Conservation (phyloP, 2,113 vertebrate species). For the Phaetusa simplex region DNA sequence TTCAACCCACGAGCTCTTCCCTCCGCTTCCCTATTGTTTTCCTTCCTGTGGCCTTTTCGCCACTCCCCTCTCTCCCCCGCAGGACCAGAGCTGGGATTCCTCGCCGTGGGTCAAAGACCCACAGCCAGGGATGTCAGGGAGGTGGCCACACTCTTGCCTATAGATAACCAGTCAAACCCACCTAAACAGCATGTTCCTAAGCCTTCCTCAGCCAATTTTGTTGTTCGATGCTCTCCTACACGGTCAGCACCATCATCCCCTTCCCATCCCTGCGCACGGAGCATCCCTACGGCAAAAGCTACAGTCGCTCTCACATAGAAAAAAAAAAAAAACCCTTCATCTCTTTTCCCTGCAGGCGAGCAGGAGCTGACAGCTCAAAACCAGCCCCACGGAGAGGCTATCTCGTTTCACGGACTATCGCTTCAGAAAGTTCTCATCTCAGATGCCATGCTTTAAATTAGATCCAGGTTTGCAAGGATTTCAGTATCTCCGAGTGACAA, state of each 20-base stretch:
- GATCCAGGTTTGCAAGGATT: neutral
- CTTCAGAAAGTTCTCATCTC: neutral
- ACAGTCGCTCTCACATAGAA: neutral
- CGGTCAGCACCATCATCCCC: neutral
- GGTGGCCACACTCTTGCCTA: neutral
- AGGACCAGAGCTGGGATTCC: neutral
- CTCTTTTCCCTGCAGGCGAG: neutral
- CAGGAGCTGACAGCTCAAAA: neutral
- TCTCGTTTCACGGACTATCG: neutral
- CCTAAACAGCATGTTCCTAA: neutral
- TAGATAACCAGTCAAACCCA: neutral
- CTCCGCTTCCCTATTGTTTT: slow-evolving; percentile 8
- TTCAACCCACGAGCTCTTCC: neutral
- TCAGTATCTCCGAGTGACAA: neutral
- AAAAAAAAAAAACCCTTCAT: neutral
- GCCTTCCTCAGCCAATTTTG: neutral
- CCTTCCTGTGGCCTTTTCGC: slow-evolving; percentile 9
- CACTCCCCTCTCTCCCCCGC: rapidly evolving
- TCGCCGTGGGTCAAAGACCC: rapidly evolving
- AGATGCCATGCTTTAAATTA: neutral
- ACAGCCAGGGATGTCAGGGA: neutral
- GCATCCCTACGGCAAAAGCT: neutral
- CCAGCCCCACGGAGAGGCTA: neutral
- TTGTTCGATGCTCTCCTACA: neutral
- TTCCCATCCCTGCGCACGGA: neutral